A percentile compares a stretch with the other conserved stretches of the same genome.
Conservation (phyloP, 2,797 vertebrate species). For the Decapterus maruadsi region DNA sequence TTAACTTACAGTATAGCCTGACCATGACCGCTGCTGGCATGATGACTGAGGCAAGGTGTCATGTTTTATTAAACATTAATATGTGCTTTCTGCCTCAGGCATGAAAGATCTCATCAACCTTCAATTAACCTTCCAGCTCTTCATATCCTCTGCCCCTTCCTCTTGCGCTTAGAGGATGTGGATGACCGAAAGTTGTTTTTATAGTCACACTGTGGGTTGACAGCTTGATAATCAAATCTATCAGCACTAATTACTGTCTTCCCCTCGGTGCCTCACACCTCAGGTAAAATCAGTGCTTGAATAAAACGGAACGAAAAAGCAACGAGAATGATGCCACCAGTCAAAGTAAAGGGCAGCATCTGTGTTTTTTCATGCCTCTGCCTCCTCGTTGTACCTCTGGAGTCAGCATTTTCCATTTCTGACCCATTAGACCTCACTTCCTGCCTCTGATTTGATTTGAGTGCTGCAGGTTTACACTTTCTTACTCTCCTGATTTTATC, state of each 20-base stretch:
- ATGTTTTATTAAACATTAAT: slow-evolving; percentile 66
- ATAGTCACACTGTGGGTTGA: slow-evolving; percentile 35
- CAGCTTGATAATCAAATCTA: slow-evolving; percentile 65
- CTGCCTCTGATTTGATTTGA: slow-evolving; percentile 20
- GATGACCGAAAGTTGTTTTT: slow-evolving; percentile 44
- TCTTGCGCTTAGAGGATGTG: slow-evolving; percentile 21
- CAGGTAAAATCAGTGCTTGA: slow-evolving; percentile 16
- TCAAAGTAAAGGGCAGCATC: background rate
- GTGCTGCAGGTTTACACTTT: slow-evolving; percentile 2
- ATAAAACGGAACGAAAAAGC: slow-evolving; percentile 28
- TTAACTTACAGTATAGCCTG: slow-evolving; percentile 5
- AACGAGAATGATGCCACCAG: background rate
- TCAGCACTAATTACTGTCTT: slow-evolving; percentile 58
- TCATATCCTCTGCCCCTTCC: slow-evolving; percentile 32
- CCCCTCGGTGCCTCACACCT: slow-evolving; percentile 24
- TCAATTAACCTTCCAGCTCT: slow-evolving; percentile 68
- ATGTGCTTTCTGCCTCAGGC: slow-evolving; percentile 42
- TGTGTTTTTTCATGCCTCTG: slow-evolving; percentile 20
- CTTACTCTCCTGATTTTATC: background rate
- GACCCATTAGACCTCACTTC: slow-evolving; percentile 12
- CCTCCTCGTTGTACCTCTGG: background rate
- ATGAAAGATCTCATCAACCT: slow-evolving; percentile 69
- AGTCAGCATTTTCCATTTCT: slow-evolving; percentile 15
- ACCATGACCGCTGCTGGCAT: slow-evolving; percentile 18
- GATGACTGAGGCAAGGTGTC: slow-evolving; percentile 10